phyloP scores from a whole-genome alignment of 2,888 invertebrate species.

The Laspeyria flexula region DNA sequence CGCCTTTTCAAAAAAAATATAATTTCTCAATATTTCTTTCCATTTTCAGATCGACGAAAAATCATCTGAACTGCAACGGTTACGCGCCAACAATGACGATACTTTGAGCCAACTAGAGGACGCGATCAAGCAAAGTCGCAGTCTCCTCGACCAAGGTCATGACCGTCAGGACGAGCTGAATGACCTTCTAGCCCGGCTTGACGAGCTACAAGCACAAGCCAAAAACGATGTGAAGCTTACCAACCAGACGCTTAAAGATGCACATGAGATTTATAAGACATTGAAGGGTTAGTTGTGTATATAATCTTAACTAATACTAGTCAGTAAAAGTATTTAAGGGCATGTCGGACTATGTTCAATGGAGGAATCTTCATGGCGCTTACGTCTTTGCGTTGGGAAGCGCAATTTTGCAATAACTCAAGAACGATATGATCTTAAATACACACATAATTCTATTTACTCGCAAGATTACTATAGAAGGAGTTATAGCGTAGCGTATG shows the following conservation, averaged over 20 bases:
- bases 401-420: no score
- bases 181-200: constrained; percentile 92
- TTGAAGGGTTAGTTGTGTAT: constrained; percentile 46
- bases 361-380: no score
- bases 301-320: no score
- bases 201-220: constrained; percentile 91
- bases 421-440: no score
- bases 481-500: no score
- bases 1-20: no score
- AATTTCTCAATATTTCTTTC: neutral
- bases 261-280: constrained; percentile 57
- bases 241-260: constrained; percentile 83
- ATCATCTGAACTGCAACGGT: constrained; percentile 72
- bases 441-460: no score
- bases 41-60: constrained; percentile 84
- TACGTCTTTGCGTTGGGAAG: no score
- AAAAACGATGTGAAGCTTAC: constrained; percentile 94
- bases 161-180: constrained; percentile 90
- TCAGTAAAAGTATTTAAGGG: no score
- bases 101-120: constrained; percentile 88
- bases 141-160: constrained; percentile 87
- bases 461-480: no score
- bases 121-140: constrained; percentile 88
- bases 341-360: no score
- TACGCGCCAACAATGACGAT: constrained; percentile 84